A percentile compares a stretch with the other conserved stretches of the same genome.
phyloP scores from a whole-genome alignment of 2,888 invertebrate species.

The Synanthedon formicaeformis region DNA sequence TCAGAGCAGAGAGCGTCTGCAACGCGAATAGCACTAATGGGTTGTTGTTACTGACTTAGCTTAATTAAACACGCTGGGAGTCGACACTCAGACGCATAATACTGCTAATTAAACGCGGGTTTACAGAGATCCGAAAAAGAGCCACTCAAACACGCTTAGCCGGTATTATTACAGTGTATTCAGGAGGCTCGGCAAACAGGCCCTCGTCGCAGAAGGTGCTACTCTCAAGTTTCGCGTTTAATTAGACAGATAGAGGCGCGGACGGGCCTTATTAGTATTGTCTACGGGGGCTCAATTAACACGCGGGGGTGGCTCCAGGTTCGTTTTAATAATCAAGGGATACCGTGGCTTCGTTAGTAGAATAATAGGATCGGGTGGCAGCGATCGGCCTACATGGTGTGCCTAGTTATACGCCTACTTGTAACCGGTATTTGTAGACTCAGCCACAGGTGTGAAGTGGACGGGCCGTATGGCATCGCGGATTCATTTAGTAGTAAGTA shows the following conservation, averaged over 20 bases:
- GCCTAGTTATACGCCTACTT: conserved; percentile 1
- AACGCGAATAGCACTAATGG: conserved; percentile 42
- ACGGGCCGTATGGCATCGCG: not conserved
- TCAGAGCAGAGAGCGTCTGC: conserved; percentile 36
- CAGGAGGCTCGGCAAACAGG: conserved; percentile 65
- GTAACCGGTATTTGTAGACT: not conserved
- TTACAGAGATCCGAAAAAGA: conserved; percentile 69
- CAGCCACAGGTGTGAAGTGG: conserved; percentile 22
- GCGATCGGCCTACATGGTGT: conserved; percentile 9
- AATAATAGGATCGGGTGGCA: conserved; percentile 60
- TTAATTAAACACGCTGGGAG: conserved; percentile 65
- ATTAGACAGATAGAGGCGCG: conserved; percentile 70
- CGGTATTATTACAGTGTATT: conserved; percentile 69
- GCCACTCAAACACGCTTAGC: conserved; percentile 70
- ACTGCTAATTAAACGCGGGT: conserved; percentile 68
- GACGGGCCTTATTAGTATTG: conserved; percentile 71
- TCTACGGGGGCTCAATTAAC: conserved; percentile 71
- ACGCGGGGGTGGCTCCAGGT: conserved; percentile 61
- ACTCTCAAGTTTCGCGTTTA: conserved; percentile 71
- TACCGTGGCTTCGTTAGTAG: conserved; percentile 64
- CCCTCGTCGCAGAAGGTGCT: conserved; percentile 64
- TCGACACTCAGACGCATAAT: conserved; percentile 68
- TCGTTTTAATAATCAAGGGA: conserved; percentile 69
- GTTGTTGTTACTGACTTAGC: conserved; percentile 66
- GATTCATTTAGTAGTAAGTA: too few relatives aligned